A percentile compares a stretch with the other conserved stretches of the same genome.
Evolutionary conservation across 2,888 invertebrate genomes (phyloP).

Genomic region (Nysson spinosus): DNA sequence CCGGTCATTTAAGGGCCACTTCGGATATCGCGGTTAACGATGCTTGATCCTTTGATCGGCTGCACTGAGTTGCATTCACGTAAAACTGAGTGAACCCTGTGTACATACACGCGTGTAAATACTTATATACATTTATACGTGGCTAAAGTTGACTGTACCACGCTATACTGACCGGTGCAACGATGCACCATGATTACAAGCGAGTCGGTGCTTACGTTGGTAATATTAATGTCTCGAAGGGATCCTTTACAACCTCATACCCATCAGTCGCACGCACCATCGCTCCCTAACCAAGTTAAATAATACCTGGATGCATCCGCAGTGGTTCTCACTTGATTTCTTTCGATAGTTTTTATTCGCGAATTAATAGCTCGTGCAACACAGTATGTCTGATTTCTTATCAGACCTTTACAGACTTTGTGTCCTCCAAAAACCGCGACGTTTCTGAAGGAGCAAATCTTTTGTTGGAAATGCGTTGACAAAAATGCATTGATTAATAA

Average conservation of each 20-base stretch:
- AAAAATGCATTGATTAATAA: too few species aligned
- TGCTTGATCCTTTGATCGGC: conserved; percentile 52
- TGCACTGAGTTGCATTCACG: conserved; percentile 25
- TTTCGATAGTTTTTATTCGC: too few species aligned
- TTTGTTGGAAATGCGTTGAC: too few species aligned
- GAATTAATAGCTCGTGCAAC: too few species aligned
- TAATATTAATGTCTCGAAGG: conserved; percentile 72
- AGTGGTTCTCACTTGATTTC: conserved; percentile 63
- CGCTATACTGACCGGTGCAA: conserved; percentile 50
- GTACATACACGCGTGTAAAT: not conserved
- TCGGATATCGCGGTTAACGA: conserved; percentile 52
- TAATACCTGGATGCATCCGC: conserved; percentile 64
- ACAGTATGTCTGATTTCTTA: too few species aligned
- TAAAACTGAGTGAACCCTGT: conserved; percentile 27
- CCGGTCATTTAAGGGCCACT: conserved; percentile 51
- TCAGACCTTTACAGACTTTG: too few species aligned
- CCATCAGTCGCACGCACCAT: conserved; percentile 71
- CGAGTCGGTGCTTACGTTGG: conserved; percentile 65
- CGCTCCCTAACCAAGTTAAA: conserved; percentile 72
- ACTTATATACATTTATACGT: not conserved
- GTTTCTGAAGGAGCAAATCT: too few species aligned
- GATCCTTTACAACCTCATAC: conserved; percentile 71
- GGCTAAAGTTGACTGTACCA: conserved; percentile 29
- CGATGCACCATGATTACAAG: conserved; percentile 65
- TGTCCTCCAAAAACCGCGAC: too few species aligned